Conservation (phyloP, 1,140 invertebrate species). For the Lamellibrachia luymesi region DNA sequence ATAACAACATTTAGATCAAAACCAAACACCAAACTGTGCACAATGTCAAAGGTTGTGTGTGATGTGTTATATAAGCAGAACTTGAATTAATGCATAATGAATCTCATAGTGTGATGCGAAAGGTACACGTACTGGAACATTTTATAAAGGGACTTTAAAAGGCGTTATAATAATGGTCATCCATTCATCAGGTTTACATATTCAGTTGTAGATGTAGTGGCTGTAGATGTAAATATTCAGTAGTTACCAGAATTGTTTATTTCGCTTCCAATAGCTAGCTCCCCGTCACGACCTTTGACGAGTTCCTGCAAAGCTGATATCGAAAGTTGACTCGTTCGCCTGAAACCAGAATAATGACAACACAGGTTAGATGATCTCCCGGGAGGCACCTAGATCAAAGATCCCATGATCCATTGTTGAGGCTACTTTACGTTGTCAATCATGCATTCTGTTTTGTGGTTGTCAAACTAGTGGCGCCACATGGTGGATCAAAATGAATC, state of each 20-base stretch:
- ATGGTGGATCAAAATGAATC: too few species aligned
- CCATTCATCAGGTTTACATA: too few species aligned
- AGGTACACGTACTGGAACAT: too few species aligned
- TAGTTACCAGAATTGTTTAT: conserved; percentile 47
- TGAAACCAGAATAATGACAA: neutral
- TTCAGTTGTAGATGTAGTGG: neutral
- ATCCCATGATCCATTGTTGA: neutral
- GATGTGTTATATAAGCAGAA: too few species aligned
- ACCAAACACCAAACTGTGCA: neutral
- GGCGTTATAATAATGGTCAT: too few species aligned
- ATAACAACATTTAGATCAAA: neutral
- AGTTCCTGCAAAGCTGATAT: conserved; percentile 58
- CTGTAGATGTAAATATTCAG: neutral
- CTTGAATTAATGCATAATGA: too few species aligned
- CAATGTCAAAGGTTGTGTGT: too few species aligned
- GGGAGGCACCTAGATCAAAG: neutral
- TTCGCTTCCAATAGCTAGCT: conserved; percentile 56
- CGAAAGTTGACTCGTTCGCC: conserved; percentile 57
- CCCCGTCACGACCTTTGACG: conserved; percentile 57
- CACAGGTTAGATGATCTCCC: neutral
- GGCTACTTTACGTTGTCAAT: neutral
- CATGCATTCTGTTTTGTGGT: neutral
- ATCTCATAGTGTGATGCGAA: too few species aligned
- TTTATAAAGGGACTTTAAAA: too few species aligned
- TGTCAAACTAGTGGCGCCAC: too few species aligned